Evolutionary conservation across 2,888 invertebrate genomes (phyloP).

Genomic region (Colostygia pectinataria): DNA sequence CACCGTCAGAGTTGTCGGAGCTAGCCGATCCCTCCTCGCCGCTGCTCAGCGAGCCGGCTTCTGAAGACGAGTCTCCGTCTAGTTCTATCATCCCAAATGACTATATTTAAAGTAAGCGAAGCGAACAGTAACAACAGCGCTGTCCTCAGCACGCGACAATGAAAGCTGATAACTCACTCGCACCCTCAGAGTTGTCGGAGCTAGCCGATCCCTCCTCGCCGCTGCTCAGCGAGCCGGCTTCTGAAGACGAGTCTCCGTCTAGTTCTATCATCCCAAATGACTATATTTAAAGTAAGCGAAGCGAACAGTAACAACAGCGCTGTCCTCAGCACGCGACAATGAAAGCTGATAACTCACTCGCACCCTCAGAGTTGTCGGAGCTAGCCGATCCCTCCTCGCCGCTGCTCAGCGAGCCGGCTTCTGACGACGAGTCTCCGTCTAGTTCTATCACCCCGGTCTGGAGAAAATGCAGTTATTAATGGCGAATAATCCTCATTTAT

Average conservation of each 20-base stretch:
- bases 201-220: conserved; percentile 87
- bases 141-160: too few relatives aligned
- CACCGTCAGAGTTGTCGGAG: conserved; percentile 85
- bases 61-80: conserved; percentile 87
- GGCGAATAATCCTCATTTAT: too few relatives aligned
- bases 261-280: conserved; percentile 77
- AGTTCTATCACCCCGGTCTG: conserved; percentile 77
- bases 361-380: conserved; percentile 85
- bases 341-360: conserved; percentile 50
- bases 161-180: conserved; percentile 48
- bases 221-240: conserved; percentile 86
- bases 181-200: conserved; percentile 85
- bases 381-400: conserved; percentile 87
- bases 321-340: too few relatives aligned
- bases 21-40: conserved; percentile 87
- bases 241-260: conserved; percentile 87
- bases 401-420: conserved; percentile 86
- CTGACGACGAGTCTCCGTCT: conserved; percentile 87
- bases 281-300: too few relatives aligned
- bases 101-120: too few relatives aligned
- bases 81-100: conserved; percentile 77
- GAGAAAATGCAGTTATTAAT: background rate
- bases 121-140: too few relatives aligned
- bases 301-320: too few relatives aligned
- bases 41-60: conserved; percentile 86